phyloP scores from a whole-genome alignment of 53 echinoderm and acorn worm species.

The Actinopyga echinites region DNA sequence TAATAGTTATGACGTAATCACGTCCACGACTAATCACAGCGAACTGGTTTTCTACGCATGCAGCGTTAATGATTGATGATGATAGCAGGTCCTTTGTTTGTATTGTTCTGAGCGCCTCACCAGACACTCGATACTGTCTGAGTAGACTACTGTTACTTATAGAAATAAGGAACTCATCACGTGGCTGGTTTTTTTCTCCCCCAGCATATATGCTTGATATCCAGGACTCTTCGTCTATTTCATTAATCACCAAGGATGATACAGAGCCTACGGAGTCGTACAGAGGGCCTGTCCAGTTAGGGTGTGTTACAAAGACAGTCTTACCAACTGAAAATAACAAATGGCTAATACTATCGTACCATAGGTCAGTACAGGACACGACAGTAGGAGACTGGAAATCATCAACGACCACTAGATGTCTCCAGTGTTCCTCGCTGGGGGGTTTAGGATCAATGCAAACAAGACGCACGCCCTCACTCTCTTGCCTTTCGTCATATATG shows the following conservation, averaged over 20 bases:
- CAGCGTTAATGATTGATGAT: not conserved
- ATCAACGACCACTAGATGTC: not conserved
- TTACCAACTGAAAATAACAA: not conserved
- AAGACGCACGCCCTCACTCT: not conserved
- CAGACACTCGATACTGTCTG: not conserved
- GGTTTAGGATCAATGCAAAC: not conserved
- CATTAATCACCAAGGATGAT: not conserved
- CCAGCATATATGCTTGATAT: not conserved
- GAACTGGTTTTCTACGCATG: not conserved
- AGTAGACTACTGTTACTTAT: not conserved
- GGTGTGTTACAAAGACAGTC: not conserved
- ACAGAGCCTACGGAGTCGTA: not conserved
- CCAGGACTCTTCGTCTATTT: not conserved
- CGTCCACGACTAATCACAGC: not conserved
- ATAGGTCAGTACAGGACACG: not conserved
- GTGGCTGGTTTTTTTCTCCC: not conserved
- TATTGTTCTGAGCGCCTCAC: not conserved
- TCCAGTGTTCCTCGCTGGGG: not conserved
- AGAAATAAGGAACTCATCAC: not conserved
- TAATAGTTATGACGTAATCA: not conserved
- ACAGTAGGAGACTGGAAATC: not conserved
- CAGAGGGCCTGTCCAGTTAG: not conserved
- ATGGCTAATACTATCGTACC: not conserved
- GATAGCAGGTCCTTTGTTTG: not conserved
- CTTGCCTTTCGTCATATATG: not conserved